Base-by-base conservation (phyloP, 2,888 invertebrate species). In the Empis stercorea region DNA sequence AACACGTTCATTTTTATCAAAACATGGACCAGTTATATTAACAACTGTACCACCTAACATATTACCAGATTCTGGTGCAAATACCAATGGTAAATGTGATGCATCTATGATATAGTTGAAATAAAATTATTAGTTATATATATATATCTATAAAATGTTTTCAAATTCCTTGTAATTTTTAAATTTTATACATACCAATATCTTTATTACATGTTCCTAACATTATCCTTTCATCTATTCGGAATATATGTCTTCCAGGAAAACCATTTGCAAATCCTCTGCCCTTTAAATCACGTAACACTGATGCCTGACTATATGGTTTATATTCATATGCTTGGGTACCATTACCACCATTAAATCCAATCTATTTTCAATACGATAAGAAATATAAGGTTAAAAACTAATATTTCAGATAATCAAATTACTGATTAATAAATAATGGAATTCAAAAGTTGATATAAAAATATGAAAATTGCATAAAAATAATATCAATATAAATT, bases 41-140 rank as follows among this genome's bases (percentile, higher is more conserved):
- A 97, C 91, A 46, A 95, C 81, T 0, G 92, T 89, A 2, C 97
- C 97, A 4, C 97, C 97, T 54, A 96, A 74, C 96, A 97, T 96
- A 65, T 91, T 93, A 5, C 94, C 96, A 61, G 89, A 91, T 66
- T 95, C 93, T 0, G 95, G 95, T 0, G 94, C 92, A 59, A 92
- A 92, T 57, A 87, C 80, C 45, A 93, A 66, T 0, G 85, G 84
- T 48, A 92, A 75, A 64, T 85, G 79, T 0, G 87, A 81, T 15
- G 84, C 86, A 59, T 86, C 89, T 88, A 38, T 30, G 20, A 20
- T 20, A 20, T 20, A n/a, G n/a, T n/a, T n/a, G n/a, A n/a, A n/a
- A n/a, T n/a, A n/a, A 20, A 20, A 20, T 4, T 20, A 20, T 20
- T 20, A 4, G 5, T 20, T 20, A 5, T 20, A 20, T 20, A 20